Percentiles rank a stretch among this genome's conserved stretches.
Evolutionary conservation across 2,113 vertebrate species (phyloP).

Genomic region (Coptodon bakossiorum): DNA sequence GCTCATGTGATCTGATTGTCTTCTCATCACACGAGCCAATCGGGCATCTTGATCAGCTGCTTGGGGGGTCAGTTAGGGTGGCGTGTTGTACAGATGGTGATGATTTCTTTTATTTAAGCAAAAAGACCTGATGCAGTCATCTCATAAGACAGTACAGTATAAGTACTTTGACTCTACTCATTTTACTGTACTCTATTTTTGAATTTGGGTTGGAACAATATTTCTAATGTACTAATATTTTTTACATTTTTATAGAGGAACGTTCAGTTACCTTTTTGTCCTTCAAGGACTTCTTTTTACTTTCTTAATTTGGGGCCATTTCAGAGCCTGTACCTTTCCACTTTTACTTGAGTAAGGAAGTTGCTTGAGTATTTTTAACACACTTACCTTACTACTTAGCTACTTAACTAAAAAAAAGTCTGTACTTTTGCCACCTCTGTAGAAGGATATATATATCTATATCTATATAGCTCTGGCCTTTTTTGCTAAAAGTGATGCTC

Average conservation of each 20-base stretch:
- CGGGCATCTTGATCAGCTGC: background rate
- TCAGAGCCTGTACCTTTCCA: background rate
- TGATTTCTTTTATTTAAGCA: background rate
- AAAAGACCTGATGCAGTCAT: background rate
- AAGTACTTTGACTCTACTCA: background rate
- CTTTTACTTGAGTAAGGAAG: background rate
- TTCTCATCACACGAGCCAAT: background rate
- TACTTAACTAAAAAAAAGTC: background rate
- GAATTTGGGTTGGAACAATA: rapidly evolving
- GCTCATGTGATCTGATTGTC: constrained; percentile 3
- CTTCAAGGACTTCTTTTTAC: background rate
- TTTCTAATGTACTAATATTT: background rate
- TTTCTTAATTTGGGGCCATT: background rate
- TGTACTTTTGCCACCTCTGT: background rate
- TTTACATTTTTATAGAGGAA: rapidly evolving
- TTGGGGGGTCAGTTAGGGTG: background rate
- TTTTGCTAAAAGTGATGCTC: background rate
- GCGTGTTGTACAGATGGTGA: background rate
- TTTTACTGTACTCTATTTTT: background rate
- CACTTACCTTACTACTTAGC: background rate
- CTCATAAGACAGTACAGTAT: background rate
- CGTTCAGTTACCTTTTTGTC: rapidly evolving
- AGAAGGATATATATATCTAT: background rate
- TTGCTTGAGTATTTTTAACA: background rate
- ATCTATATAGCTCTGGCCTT: background rate